These are phyloP conservation scores for Danio aesculapii DNA, from an alignment of 2,797 vertebrate genomes.

Conservation along the genomic window DNA sequence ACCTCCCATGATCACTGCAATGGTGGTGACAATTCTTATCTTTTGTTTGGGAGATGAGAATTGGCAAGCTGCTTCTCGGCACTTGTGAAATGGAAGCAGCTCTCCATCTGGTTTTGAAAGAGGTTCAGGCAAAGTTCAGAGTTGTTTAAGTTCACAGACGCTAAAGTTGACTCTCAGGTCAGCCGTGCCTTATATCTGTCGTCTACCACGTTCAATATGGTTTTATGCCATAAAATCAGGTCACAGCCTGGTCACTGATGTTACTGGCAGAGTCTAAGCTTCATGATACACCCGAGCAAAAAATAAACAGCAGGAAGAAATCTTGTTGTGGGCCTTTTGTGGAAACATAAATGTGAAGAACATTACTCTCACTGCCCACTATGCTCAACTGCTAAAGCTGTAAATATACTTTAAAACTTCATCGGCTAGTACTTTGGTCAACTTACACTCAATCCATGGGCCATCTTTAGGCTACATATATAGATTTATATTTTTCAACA, in stretches of 20 bases:
- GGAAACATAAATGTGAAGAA: constrained; percentile 13
- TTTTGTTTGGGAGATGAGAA: constrained; percentile 37
- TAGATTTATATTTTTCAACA: too few species aligned
- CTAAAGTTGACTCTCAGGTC: constrained; percentile 86
- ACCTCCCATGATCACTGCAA: constrained; percentile 29
- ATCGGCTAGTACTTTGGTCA: neutral
- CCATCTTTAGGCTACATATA: too few species aligned
- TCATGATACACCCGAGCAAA: neutral
- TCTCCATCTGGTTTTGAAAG: constrained; percentile 86
- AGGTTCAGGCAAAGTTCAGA: constrained; percentile 90
- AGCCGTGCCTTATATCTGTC: constrained; percentile 68
- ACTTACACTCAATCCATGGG: neutral
- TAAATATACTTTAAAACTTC: neutral
- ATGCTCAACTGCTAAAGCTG: too few species aligned
- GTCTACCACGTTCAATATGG: constrained; percentile 37
- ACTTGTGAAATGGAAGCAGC: constrained; percentile 59
- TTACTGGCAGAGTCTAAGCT: neutral
- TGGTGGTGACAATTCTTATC: constrained; percentile 43
- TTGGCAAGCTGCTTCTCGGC: constrained; percentile 24
- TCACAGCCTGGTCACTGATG: constrained; percentile 60
- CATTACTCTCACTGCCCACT: neutral
- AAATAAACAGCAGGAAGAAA: neutral
- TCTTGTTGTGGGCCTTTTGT: neutral
- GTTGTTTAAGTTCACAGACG: constrained; percentile 84
- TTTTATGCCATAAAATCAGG: constrained; percentile 67